Evolutionary conservation across 2,113 vertebrate species (phyloP), one percentile per base, ranked within the genome.

Genomic region (Corydoras maculifer): DNA sequence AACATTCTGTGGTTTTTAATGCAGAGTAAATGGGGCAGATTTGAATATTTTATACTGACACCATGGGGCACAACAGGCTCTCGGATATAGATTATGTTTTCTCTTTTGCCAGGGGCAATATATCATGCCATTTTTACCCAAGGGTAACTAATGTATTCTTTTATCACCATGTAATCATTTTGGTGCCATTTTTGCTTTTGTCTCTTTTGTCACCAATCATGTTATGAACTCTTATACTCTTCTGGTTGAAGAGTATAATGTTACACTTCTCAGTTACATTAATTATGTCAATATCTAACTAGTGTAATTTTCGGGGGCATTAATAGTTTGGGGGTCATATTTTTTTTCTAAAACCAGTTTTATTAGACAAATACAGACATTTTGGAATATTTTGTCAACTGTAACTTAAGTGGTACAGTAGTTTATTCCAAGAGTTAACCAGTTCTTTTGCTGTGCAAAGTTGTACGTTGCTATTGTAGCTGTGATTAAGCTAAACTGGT

Each of bases 41-140:
- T 90, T 91, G 88, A 91, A 91, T 91, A 90, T 91, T 91, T 91
- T 87, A 91, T 90, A 87, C 87, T 85, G 87, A 88, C 88, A 89
- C 88, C 84, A 87, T 87, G 82, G 82, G 88, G 87, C 86, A 84
- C 86, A 87, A 80, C 87, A 85, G 86, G 88, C 82, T 77, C 84
- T 82, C 84, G 79, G 85, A 89, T 90, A 90, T 90, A 87, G 88
- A 90, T 87, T 90, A 83, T 82, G 84, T 75, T 43, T 43, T 43
- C 35, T 43, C 35, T 82, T 80, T 80, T 87, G 86, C 87, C 85
- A 86, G 84, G 87, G 88, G 84, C 86, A 87, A 82, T 77, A 75
- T 75, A 75, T 85, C 86, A 84, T 83, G 80, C 83, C 79, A 84
- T 80, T 78, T 43, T 43, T 5, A 88, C 87, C 89, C 86, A 81